Evolutionary conservation across 1,140 invertebrate genomes (phyloP).

Genomic region (Drosophila lacertosa): DNA sequence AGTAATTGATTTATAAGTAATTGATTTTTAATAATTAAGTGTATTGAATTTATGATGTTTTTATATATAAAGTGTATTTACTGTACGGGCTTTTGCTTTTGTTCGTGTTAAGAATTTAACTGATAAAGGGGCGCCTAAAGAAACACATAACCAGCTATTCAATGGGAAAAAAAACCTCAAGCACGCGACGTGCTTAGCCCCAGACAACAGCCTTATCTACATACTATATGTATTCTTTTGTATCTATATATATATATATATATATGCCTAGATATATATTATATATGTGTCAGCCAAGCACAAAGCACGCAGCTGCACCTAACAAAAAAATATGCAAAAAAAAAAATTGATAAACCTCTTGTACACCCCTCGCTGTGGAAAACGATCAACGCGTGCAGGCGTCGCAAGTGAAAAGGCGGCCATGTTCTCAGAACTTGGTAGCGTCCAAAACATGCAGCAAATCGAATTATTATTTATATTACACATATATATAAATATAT

Average conservation of each 20-base stretch:
- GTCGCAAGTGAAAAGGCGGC: conserved; percentile 35
- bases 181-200: not conserved
- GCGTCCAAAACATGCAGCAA: conserved; percentile 26
- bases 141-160: no score
- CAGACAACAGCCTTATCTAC: not conserved
- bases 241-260: not conserved
- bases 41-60: not conserved
- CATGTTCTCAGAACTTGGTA: conserved; percentile 53
- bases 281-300: not conserved
- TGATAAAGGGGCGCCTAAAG: not conserved
- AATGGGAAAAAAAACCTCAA: not conserved
- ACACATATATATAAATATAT: not conserved
- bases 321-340: not conserved
- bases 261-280: not conserved
- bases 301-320: not conserved
- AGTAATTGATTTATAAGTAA: conserved; percentile 3
- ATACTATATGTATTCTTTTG: not conserved
- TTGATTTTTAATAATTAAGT: conserved; percentile 44
- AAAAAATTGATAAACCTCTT: no score
- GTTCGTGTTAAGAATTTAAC: not conserved
- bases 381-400: not conserved
- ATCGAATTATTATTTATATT: not conserved
- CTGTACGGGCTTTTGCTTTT: conserved; percentile 57
- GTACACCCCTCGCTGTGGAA: not conserved
- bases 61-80: conserved; percentile 2